phyloP scores from a whole-genome alignment of 2,797 vertebrate species.

The Sebastes matsubarae region DNA sequence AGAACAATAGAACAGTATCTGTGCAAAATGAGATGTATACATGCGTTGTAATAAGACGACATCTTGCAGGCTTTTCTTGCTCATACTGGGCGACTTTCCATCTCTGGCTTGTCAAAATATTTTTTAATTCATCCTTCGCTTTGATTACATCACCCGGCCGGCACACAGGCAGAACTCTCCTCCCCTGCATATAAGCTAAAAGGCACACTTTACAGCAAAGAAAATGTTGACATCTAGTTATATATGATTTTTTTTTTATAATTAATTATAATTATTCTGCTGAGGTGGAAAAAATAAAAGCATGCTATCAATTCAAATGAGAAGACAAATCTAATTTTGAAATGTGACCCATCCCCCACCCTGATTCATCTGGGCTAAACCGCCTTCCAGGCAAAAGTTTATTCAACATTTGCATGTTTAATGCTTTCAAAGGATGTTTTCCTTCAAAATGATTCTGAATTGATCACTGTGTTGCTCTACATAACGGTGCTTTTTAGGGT shows the following conservation, averaged over 20 bases:
- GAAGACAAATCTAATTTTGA: slow-evolving; percentile 51
- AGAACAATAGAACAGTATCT: no score
- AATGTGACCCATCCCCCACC: slow-evolving; percentile 54
- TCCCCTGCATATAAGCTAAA: slow-evolving; percentile 10
- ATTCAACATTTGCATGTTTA: slow-evolving; percentile 60
- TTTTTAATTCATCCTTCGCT: slow-evolving; percentile 44
- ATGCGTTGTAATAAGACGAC: not conserved
- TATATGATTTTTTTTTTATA: not conserved
- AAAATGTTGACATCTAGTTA: not conserved
- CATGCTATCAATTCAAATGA: slow-evolving; percentile 45
- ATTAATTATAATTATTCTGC: not conserved
- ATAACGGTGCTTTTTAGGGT: not conserved
- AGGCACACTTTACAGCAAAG: not conserved
- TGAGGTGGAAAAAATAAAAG: not conserved
- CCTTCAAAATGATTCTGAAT: not conserved
- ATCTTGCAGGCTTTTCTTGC: slow-evolving; percentile 20
- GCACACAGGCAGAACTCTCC: slow-evolving; percentile 24
- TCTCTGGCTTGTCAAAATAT: slow-evolving; percentile 46
- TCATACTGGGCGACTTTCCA: slow-evolving; percentile 13
- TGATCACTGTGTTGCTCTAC: not conserved
- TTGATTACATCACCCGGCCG: slow-evolving; percentile 48
- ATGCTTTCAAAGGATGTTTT: slow-evolving; percentile 40
- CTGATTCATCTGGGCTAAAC: slow-evolving; percentile 32
- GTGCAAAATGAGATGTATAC: not conserved
- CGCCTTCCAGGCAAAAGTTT: slow-evolving; percentile 59